Evolutionary conservation across 2,113 vertebrate genomes (phyloP).

Genomic region (Podarcis cretensis): DNA sequence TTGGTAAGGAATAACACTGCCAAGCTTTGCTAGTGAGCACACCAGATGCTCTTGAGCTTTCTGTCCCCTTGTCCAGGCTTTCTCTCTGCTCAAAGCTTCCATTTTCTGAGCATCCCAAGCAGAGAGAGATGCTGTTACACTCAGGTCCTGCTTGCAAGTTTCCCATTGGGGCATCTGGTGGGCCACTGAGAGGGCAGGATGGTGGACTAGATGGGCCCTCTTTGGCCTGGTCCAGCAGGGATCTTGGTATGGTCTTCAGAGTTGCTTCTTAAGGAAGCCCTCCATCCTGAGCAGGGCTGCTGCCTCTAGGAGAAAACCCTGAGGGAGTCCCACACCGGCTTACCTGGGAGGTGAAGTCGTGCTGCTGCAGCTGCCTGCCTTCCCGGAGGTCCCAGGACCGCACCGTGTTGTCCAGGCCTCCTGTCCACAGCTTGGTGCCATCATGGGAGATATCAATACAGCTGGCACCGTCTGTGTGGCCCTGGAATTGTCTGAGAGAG

Average conservation of each 20-base stretch:
- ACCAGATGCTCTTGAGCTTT: neutral
- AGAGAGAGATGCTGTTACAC: no score
- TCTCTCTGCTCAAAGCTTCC: neutral
- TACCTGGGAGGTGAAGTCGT: constrained; percentile 98
- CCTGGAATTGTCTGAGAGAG: constrained; percentile 90
- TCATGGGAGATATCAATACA: constrained; percentile 98
- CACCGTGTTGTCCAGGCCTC: constrained; percentile 95
- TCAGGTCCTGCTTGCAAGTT: no score
- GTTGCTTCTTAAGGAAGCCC: neutral
- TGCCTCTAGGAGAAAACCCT: no score
- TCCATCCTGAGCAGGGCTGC: no score
- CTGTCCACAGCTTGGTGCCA: constrained; percentile 95
- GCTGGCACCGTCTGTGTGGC: constrained; percentile 96
- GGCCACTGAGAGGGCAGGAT: no score
- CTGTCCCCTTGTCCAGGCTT: neutral
- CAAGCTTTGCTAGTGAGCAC: neutral
- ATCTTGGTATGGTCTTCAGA: no score
- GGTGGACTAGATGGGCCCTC: neutral
- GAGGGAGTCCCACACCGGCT: fast-evolving
- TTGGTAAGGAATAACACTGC: neutral
- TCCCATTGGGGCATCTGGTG: no score
- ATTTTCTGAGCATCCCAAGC: no score
- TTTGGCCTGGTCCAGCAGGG: neutral
- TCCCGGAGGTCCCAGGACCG: constrained; percentile 96
- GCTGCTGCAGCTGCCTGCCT: constrained; percentile 95